Percentiles rank a stretch among this genome's conserved stretches.
phyloP scores from a whole-genome alignment of 2,888 invertebrate genomes.

The Melangyna quadrimaculata region DNA sequence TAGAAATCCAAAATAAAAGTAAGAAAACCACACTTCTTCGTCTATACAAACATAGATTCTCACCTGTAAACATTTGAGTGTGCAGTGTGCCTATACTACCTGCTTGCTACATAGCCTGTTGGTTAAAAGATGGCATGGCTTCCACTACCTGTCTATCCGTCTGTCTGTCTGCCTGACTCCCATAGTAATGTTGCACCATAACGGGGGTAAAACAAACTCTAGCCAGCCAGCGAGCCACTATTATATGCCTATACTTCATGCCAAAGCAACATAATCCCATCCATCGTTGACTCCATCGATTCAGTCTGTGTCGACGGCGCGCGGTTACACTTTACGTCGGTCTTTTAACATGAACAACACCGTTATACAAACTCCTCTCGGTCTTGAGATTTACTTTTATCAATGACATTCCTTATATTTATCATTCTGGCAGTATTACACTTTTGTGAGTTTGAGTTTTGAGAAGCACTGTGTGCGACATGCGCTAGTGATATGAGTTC shows the following conservation, averaged over 20 bases:
- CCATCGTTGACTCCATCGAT: conserved; percentile 65
- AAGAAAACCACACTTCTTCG: conserved; percentile 32
- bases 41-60: conserved; percentile 34
- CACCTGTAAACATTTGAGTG: conserved; percentile 50
- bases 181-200: conserved; percentile 32
- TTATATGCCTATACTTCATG: conserved; percentile 1
- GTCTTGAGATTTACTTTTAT: conserved; percentile 37
- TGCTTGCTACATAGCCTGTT: not conserved
- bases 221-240: not conserved
- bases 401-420: conserved; percentile 29
- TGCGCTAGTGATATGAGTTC: conserved; percentile 66
- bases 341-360: conserved; percentile 40
- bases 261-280: conserved; percentile 58
- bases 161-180: conserved; percentile 6
- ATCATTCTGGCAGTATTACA: conserved; percentile 48
- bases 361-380: conserved; percentile 47
- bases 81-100: conserved; percentile 11
- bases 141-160: conserved; percentile 46
- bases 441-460: conserved; percentile 16
- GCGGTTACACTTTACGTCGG: conserved; percentile 67
- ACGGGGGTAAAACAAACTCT: conserved; percentile 58
- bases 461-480: conserved; percentile 61
- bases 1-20: conserved; percentile 51
- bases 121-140: conserved; percentile 49
- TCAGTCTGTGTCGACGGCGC: conserved; percentile 59